These are phyloP conservation scores for Thymallus thymallus DNA, from an alignment of 2,113 vertebrate species.

Conservation along the genomic window DNA sequence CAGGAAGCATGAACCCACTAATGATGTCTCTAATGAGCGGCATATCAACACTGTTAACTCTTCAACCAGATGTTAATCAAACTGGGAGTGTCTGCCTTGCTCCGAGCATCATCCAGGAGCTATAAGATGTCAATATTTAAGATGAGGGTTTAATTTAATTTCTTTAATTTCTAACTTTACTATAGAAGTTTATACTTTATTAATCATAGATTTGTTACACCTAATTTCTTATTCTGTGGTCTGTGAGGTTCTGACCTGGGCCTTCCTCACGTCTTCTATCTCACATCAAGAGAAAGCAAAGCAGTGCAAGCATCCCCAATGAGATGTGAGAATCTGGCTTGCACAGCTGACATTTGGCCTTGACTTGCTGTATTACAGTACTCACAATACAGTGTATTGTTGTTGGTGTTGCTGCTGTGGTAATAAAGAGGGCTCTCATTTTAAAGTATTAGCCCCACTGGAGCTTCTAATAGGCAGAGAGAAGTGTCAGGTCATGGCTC, in stretches of 20 bases:
- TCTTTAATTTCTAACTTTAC: too few relatives aligned
- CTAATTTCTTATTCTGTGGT: too few relatives aligned
- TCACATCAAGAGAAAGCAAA: too few relatives aligned
- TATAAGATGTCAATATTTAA: conserved; percentile 36
- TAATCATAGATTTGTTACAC: too few relatives aligned
- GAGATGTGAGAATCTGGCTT: too few relatives aligned
- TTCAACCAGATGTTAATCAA: conserved; percentile 27
- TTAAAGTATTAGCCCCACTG: not conserved
- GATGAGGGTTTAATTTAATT: too few relatives aligned
- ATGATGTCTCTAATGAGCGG: conserved; percentile 24
- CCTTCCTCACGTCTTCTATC: too few relatives aligned
- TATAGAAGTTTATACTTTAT: too few relatives aligned
- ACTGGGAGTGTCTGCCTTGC: conserved; percentile 21
- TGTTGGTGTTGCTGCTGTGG: not conserved
- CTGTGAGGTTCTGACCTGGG: too few relatives aligned
- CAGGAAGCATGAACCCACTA: conserved; percentile 23
- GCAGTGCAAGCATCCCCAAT: too few relatives aligned
- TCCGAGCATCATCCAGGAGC: conserved; percentile 5
- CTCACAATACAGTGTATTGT: not conserved
- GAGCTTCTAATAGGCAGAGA: not conserved
- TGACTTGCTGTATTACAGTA: too few relatives aligned
- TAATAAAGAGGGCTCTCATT: not conserved
- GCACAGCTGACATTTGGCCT: too few relatives aligned
- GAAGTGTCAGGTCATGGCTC: not conserved
- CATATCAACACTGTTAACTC: conserved; percentile 6